Evolutionary conservation across 2,113 vertebrate species (phyloP).

Genomic region (Elachura formosa): DNA sequence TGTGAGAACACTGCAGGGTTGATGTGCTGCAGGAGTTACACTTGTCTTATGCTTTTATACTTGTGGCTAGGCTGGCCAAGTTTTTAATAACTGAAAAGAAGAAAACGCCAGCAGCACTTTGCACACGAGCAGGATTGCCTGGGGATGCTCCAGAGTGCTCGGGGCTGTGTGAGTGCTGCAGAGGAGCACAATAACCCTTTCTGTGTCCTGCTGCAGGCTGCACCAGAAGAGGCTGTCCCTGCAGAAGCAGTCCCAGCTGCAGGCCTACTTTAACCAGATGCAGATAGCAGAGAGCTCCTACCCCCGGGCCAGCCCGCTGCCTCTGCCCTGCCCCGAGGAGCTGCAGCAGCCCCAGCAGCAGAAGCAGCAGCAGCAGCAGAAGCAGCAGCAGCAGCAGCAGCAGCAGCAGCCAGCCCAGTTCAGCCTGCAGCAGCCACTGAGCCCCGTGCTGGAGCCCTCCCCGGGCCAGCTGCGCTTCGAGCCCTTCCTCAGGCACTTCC

Average conservation of each 20-base stretch:
- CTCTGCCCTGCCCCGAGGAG: conserved; percentile 64
- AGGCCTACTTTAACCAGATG: conserved; percentile 97
- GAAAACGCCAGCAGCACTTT: too few relatives aligned
- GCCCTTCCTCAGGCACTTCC: conserved; percentile 72
- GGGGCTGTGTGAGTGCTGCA: too few relatives aligned
- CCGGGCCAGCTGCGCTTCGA: conserved; percentile 74
- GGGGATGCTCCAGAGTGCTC: too few relatives aligned
- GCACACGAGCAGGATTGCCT: too few relatives aligned
- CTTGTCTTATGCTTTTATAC: too few relatives aligned
- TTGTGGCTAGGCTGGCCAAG: too few relatives aligned
- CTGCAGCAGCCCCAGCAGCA: neutral
- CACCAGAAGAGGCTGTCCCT: conserved; percentile 94
- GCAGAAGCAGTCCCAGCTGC: conserved; percentile 93
- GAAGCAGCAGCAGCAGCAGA: conserved; percentile 33
- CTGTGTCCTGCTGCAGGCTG: conserved; percentile 80
- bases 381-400: conserved; percentile 17
- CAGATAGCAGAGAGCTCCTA: conserved; percentile 90
- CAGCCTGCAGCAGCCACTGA: conserved; percentile 72
- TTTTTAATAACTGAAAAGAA: too few relatives aligned
- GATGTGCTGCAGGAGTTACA: neutral
- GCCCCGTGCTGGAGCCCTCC: conserved; percentile 76
- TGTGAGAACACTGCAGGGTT: neutral
- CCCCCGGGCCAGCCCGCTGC: conserved; percentile 66
- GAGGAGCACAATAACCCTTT: too few relatives aligned
- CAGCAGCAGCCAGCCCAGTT: conserved; percentile 30